Evolutionary conservation across 1,140 invertebrate genomes (phyloP).

Genomic region (Diorhabda elongata): DNA sequence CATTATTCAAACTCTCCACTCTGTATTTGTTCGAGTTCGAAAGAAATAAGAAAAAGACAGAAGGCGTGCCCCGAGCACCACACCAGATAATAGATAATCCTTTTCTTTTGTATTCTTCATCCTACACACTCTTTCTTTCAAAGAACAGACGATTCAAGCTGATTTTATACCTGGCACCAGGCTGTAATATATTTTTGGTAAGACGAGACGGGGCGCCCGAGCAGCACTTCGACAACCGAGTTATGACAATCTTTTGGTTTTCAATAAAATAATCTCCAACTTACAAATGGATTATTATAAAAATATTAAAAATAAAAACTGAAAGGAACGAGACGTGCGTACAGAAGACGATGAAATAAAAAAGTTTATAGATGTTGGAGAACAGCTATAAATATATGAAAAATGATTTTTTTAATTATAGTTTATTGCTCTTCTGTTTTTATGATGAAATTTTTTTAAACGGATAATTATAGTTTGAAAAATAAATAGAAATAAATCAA

Average conservation of each 20-base stretch:
- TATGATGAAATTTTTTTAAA: too few species aligned
- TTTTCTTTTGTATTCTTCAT: conserved; percentile 6
- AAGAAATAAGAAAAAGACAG: conserved; percentile 9
- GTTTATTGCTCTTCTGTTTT: too few species aligned
- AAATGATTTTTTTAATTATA: too few species aligned
- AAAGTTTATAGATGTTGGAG: too few species aligned
- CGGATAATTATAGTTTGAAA: too few species aligned
- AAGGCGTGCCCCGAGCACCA: conserved; percentile 20
- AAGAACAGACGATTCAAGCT: background rate
- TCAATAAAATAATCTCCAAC: conserved; percentile 13
- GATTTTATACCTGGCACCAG: conserved; percentile 8
- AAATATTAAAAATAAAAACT: background rate
- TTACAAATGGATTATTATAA: conserved; percentile 16
- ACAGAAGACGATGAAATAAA: background rate
- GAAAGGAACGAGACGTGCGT: background rate
- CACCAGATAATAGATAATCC: conserved; percentile 27
- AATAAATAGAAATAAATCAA: too few species aligned
- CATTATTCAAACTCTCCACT: too few species aligned
- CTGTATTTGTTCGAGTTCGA: too few species aligned
- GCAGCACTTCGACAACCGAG: background rate
- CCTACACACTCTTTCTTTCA: conserved; percentile 12
- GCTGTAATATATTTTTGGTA: background rate
- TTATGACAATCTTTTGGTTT: conserved; percentile 15
- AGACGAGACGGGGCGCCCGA: conserved; percentile 7
- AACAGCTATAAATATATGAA: too few species aligned